These are phyloP conservation scores for Drosophila elegans DNA, from an alignment of 1,140 invertebrate species.

Conservation along the genomic window DNA sequence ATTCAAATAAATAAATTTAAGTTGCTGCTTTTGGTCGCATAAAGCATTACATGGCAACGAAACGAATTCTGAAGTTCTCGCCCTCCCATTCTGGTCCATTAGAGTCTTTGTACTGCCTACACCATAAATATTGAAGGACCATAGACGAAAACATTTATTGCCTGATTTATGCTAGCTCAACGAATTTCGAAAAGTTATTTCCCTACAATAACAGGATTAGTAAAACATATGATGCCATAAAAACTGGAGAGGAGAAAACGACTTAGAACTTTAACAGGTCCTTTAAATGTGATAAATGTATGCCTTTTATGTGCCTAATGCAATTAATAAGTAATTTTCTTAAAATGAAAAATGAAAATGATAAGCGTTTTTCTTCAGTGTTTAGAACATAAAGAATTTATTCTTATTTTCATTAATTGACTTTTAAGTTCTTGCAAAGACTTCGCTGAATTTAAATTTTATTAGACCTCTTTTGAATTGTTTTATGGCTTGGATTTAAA, in stretches of 20 bases:
- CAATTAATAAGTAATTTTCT: background rate
- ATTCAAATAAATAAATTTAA: slow-evolving; percentile 82
- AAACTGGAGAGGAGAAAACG: background rate
- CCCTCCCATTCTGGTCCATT: slow-evolving; percentile 17
- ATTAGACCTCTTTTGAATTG: background rate
- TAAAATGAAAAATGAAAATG: no score
- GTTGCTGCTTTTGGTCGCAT: slow-evolving; percentile 60
- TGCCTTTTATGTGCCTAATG: background rate
- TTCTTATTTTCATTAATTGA: background rate
- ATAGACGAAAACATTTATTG: slow-evolving; percentile 68
- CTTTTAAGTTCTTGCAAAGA: background rate
- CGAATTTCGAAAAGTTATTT: slow-evolving; percentile 61
- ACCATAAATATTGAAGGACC: slow-evolving; percentile 67
- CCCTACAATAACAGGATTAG: slow-evolving; percentile 35
- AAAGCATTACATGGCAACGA: slow-evolving; percentile 27
- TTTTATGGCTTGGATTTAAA: background rate
- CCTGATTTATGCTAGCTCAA: slow-evolving; percentile 71
- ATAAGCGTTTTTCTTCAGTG: no score
- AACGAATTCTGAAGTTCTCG: slow-evolving; percentile 29
- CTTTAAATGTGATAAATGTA: background rate
- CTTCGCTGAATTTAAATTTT: no score
- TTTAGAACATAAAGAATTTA: no score
- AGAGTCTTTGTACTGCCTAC: slow-evolving; percentile 46
- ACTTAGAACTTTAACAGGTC: background rate
- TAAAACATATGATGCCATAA: background rate